These are phyloP conservation scores for Chrysina gloriosa DNA, from an alignment of 2,888 invertebrate genomes.

Conservation along the genomic window DNA sequence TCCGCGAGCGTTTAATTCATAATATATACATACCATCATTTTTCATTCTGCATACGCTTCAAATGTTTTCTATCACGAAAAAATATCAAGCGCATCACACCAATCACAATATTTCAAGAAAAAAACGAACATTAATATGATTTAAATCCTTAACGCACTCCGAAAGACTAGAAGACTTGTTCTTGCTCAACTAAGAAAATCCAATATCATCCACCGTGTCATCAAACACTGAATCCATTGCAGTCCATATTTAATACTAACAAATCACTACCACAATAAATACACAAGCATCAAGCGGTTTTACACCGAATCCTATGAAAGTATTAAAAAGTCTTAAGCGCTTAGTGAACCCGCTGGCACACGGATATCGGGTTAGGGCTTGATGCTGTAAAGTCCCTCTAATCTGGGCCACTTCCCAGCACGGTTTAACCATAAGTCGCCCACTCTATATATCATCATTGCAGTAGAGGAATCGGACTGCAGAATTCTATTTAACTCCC, in stretches of 20 bases:
- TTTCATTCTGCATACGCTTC: neutral
- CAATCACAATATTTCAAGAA: slow-evolving; percentile 11
- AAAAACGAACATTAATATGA: slow-evolving; percentile 27
- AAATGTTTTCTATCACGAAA: neutral
- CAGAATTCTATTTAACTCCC: slow-evolving; percentile 43
- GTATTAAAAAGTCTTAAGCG: slow-evolving; percentile 81
- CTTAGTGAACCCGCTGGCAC: slow-evolving; percentile 71
- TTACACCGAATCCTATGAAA: slow-evolving; percentile 68
- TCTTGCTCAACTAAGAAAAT: slow-evolving; percentile 32
- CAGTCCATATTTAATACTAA: slow-evolving; percentile 60
- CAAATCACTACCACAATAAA: slow-evolving; percentile 63
- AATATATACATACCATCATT: neutral
- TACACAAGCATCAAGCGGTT: slow-evolving; percentile 59
- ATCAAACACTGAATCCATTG: slow-evolving; percentile 52
- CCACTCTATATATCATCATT: slow-evolving; percentile 78
- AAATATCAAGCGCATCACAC: slow-evolving; percentile 10
- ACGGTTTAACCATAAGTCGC: slow-evolving; percentile 81
- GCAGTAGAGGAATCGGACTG: slow-evolving; percentile 41
- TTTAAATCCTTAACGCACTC: slow-evolving; percentile 7
- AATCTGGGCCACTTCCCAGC: slow-evolving; percentile 82
- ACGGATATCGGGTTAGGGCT: slow-evolving; percentile 72
- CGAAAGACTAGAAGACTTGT: slow-evolving; percentile 26
- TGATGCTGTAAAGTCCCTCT: slow-evolving; percentile 69
- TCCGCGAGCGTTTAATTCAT: no score
- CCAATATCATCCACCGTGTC: slow-evolving; percentile 51